These are phyloP conservation scores for Furcifer pardalis DNA, from an alignment of 2,797 vertebrate genomes.

Conservation along the genomic window DNA sequence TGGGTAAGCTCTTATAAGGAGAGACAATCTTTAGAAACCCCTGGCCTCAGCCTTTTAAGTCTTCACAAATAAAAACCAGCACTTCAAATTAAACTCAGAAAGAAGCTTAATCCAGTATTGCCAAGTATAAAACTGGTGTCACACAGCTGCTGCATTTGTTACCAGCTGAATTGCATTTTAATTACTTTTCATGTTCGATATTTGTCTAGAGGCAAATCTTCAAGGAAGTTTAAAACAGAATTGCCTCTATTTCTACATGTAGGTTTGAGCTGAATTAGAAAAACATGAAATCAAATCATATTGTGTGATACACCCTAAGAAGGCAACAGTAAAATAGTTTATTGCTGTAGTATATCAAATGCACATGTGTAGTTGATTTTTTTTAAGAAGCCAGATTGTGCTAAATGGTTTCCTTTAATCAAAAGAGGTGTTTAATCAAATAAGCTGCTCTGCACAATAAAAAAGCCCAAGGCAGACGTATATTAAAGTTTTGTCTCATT, in stretches of 20 bases:
- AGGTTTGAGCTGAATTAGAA: background rate
- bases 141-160: background rate
- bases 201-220: background rate
- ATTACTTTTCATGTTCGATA: background rate
- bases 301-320: background rate
- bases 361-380: background rate
- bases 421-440: constrained; percentile 52
- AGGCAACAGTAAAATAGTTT: constrained; percentile 18
- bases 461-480: constrained; percentile 8
- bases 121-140: background rate
- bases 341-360: background rate
- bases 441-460: constrained; percentile 28
- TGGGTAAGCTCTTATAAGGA: too few species aligned
- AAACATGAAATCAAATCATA: background rate
- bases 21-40: too few species aligned
- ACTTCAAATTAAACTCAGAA: background rate
- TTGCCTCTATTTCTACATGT: background rate
- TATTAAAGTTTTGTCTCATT: constrained; percentile 48
- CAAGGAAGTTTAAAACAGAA: background rate
- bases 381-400: background rate
- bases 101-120: too few species aligned
- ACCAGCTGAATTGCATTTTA: background rate
- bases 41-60: background rate
- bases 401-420: constrained; percentile 47
- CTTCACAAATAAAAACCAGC: background rate